These are phyloP conservation scores for Paguma larvata DNA, from an alignment of 2,797 vertebrate genomes.

Conservation along the genomic window DNA sequence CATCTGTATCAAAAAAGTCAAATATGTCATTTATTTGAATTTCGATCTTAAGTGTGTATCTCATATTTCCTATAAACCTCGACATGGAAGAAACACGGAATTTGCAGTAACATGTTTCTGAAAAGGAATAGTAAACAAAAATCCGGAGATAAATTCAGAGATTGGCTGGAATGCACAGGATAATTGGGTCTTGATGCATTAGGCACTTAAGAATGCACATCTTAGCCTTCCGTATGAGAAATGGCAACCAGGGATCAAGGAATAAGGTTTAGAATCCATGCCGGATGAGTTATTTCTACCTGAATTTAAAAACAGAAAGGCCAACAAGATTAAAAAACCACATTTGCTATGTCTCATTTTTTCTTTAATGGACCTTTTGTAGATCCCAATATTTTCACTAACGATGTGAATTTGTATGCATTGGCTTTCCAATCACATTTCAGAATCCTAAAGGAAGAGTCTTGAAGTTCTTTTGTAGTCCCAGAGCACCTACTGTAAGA, in stretches of 20 bases:
- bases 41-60: neutral
- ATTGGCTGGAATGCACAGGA: neutral
- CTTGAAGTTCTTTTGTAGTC: neutral
- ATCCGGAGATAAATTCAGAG: neutral
- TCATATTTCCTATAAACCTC: neutral
- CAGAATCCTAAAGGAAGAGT: neutral
- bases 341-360: neutral
- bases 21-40: neutral
- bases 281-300: neutral
- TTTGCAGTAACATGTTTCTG: neutral
- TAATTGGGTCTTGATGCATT: neutral
- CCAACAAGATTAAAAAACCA: neutral
- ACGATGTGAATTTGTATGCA: neutral
- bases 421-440: neutral
- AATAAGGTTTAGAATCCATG: neutral
- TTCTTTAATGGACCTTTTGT: neutral
- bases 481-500: neutral
- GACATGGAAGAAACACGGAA: neutral
- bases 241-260: neutral
- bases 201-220: neutral
- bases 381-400: neutral
- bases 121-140: neutral
- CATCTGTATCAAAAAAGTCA: neutral
- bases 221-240: neutral
- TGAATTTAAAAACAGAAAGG: slow-evolving; percentile 44